These are phyloP conservation scores for Acholoe squamosa DNA, from an alignment of 2,888 invertebrate genomes.

Conservation along the genomic window DNA sequence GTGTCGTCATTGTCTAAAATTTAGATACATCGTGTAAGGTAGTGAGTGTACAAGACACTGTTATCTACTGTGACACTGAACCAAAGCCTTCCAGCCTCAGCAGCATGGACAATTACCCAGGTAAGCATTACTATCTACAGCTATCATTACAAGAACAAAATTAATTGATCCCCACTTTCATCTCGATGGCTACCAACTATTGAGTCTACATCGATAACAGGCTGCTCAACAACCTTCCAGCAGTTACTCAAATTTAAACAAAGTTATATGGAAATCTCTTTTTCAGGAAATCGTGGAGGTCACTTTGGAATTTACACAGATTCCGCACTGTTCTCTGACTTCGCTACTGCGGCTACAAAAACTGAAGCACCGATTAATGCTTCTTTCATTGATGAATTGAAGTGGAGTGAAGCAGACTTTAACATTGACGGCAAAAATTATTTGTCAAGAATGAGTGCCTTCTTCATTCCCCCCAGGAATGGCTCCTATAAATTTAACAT, in stretches of 20 bases:
- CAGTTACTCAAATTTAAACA: too few relatives aligned
- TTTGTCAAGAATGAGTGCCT: constrained; percentile 64
- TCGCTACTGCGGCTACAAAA: background rate
- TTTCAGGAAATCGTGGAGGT: constrained; percentile 73
- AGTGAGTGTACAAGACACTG: constrained; percentile 20
- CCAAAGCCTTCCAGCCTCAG: constrained; percentile 55
- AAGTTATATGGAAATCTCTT: too few relatives aligned
- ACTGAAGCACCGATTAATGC: background rate
- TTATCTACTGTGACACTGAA: constrained; percentile 66
- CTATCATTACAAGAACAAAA: too few relatives aligned
- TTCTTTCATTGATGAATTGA: background rate
- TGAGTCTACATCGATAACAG: too few relatives aligned
- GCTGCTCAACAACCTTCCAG: too few relatives aligned
- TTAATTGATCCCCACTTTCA: too few relatives aligned
- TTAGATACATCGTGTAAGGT: constrained; percentile 64
- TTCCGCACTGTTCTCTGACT: constrained; percentile 52
- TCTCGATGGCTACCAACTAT: too few relatives aligned
- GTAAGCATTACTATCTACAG: too few relatives aligned
- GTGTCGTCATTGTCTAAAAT: background rate
- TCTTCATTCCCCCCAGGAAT: constrained; percentile 73
- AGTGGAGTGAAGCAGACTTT: background rate
- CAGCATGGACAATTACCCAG: background rate
- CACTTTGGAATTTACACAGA: constrained; percentile 72
- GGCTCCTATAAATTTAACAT: constrained; percentile 73
- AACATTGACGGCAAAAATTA: background rate